These are phyloP conservation scores for Acanthosepion lycidas DNA, from an alignment of 2,888 invertebrate genomes.

Conservation along the genomic window DNA sequence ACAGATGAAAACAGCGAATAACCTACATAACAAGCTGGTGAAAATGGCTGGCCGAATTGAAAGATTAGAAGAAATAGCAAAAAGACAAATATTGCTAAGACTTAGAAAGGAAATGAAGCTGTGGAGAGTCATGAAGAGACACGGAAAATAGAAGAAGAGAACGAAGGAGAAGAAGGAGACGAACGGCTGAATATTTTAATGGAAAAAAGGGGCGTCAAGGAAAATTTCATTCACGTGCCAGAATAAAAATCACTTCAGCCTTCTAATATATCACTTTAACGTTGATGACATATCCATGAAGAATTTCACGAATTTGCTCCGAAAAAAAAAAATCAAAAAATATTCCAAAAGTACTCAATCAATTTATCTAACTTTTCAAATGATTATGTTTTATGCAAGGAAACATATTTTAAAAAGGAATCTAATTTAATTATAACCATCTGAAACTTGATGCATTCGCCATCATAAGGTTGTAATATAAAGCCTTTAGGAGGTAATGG, in stretches of 20 bases:
- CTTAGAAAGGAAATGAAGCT: too few relatives aligned
- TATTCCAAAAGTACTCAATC: background rate
- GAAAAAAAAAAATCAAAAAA: background rate
- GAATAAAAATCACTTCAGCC: background rate
- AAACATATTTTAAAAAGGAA: background rate
- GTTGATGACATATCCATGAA: background rate
- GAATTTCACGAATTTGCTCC: background rate
- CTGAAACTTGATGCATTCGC: background rate
- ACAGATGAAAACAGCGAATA: too few relatives aligned
- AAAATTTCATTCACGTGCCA: too few relatives aligned
- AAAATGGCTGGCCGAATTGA: too few relatives aligned
- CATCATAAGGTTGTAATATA: background rate
- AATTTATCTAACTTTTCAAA: background rate
- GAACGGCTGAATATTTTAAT: too few relatives aligned
- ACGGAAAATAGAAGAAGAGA: too few relatives aligned
- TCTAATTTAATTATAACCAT: background rate
- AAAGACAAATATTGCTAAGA: too few relatives aligned
- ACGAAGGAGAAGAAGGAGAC: too few relatives aligned
- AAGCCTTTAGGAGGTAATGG: background rate
- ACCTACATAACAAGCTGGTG: too few relatives aligned
- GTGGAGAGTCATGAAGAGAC: too few relatives aligned
- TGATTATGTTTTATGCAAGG: background rate
- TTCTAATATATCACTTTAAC: background rate
- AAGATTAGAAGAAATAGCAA: too few relatives aligned
- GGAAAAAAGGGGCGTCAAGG: too few relatives aligned